phyloP scores from a whole-genome alignment of 2,888 invertebrate genomes.

The Volucella inflata region DNA sequence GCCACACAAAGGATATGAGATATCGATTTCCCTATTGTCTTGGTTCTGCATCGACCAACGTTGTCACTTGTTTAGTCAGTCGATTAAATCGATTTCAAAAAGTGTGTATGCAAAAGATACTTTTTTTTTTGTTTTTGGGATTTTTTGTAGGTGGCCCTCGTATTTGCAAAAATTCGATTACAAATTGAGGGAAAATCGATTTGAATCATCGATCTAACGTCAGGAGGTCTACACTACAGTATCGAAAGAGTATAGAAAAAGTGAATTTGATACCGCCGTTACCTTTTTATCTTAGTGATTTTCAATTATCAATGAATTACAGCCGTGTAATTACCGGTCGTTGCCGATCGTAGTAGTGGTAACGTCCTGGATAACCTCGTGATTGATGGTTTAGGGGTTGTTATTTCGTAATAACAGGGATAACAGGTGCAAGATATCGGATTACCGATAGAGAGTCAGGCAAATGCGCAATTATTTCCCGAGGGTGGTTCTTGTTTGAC shows the following conservation, averaged over 20 bases:
- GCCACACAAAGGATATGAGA: constrained; percentile 79
- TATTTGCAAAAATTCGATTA: background rate
- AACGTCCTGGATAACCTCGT: constrained; percentile 39
- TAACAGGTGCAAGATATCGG: constrained; percentile 75
- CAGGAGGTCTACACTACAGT: constrained; percentile 58
- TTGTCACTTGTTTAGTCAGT: constrained; percentile 75
- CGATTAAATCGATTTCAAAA: constrained; percentile 70
- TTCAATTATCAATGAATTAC: constrained; percentile 75
- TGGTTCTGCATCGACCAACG: constrained; percentile 56
- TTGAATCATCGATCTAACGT: constrained; percentile 74
- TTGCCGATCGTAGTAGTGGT: background rate
- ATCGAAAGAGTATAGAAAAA: constrained; percentile 2
- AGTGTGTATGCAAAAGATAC: constrained; percentile 57
- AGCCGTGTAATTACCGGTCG: constrained; percentile 71
- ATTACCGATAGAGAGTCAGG: constrained; percentile 54
- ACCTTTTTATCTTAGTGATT: constrained; percentile 70
- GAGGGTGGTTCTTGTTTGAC: constrained; percentile 71
- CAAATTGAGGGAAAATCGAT: constrained; percentile 42
- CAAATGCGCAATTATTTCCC: constrained; percentile 70
- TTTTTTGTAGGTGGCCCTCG: no score
- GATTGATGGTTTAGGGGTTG: constrained; percentile 74
- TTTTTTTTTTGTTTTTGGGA: no score
- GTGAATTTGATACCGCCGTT: constrained; percentile 67
- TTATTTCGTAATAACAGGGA: constrained; percentile 73
- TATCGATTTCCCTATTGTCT: constrained; percentile 79